Percentiles rank a stretch among this genome's conserved stretches.
Conservation (phyloP, 2,888 invertebrate species). For the Hetaerina titia region DNA sequence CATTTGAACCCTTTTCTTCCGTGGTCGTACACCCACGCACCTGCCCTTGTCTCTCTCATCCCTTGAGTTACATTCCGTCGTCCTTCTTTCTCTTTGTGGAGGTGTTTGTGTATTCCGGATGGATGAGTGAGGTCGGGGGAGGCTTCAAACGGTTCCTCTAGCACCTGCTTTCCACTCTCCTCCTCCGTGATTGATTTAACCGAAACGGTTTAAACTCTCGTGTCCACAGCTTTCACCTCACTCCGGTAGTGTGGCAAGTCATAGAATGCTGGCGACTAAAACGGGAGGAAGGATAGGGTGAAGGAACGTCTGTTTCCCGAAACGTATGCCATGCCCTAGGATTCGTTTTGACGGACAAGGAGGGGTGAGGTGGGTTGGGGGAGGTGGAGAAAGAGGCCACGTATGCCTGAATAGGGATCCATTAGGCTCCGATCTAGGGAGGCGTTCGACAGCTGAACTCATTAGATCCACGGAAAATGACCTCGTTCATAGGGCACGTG, state of each 20-base stretch:
- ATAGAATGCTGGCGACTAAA: background rate
- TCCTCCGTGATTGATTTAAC: background rate
- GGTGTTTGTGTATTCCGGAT: conserved; percentile 20
- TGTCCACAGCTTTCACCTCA: conserved; percentile 8
- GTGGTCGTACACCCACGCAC: background rate
- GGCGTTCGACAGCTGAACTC: background rate
- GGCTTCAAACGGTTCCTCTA: conserved; percentile 9
- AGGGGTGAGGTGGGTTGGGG: background rate
- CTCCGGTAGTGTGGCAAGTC: background rate
- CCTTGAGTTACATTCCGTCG: conserved; percentile 9
- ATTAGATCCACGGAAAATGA: background rate
- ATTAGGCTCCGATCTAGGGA: background rate
- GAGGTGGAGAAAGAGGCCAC: background rate
- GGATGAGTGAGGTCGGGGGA: background rate
- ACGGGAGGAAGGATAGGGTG: background rate
- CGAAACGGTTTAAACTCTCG: conserved; percentile 4
- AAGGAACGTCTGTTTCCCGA: background rate
- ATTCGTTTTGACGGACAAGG: background rate
- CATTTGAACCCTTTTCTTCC: conserved; percentile 12
- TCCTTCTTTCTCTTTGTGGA: background rate
- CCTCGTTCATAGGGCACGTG: background rate
- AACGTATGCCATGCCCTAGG: background rate
- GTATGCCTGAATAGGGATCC: background rate
- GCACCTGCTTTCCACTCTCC: conserved; percentile 12
- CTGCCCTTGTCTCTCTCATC: background rate